Evolutionary conservation across 2,797 vertebrate species (phyloP).

Genomic region (Eulemur rubriventer): DNA sequence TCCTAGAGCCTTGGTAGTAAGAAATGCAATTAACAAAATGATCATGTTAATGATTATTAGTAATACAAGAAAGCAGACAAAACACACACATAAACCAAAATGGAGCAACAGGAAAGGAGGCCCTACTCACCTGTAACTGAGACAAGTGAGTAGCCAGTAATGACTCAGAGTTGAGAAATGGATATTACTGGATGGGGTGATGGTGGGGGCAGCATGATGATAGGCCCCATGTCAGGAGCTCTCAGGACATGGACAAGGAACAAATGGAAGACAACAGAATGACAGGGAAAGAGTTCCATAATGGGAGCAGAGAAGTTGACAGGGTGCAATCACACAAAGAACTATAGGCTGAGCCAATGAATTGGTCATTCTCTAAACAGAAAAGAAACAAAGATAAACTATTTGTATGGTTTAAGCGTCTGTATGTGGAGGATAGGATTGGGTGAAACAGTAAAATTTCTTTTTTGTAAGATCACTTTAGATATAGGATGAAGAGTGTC

Average conservation of each 20-base stretch:
- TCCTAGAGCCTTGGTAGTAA: not conserved
- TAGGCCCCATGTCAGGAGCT: not conserved
- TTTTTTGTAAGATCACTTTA: not conserved
- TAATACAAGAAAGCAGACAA: not conserved
- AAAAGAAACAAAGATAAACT: not conserved
- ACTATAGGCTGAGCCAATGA: not conserved
- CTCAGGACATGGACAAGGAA: not conserved
- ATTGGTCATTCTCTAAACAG: not conserved
- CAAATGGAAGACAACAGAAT: not conserved
- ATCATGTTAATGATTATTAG: not conserved
- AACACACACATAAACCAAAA: not conserved
- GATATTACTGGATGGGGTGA: not conserved
- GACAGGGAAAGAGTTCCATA: too few relatives aligned
- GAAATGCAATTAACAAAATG: not conserved
- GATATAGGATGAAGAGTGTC: not conserved
- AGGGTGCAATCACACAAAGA: not conserved
- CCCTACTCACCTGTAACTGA: not conserved
- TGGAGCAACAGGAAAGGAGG: not conserved
- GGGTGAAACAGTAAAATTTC: not conserved
- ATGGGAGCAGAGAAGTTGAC: not conserved
- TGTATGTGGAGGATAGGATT: not conserved
- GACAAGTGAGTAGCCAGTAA: not conserved
- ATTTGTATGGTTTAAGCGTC: not conserved
- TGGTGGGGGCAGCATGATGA: fast-evolving
- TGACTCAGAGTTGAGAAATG: not conserved